Conservation (phyloP, 2,797 vertebrate species). For the Semaprochilodus insignis region DNA sequence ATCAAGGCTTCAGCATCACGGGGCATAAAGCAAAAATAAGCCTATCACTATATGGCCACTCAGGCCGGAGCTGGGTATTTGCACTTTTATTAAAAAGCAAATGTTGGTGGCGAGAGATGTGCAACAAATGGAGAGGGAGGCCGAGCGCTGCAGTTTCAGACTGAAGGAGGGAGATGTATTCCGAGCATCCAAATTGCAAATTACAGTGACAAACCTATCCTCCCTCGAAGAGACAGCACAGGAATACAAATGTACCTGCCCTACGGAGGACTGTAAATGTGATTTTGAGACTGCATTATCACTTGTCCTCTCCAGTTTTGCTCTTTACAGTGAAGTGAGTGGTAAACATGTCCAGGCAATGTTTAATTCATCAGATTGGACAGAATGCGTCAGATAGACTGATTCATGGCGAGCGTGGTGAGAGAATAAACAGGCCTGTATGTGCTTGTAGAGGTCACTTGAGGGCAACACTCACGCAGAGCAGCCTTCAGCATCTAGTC, state of each 20-base stretch:
- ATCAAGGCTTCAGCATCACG: conserved; percentile 2
- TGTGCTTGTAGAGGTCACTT: neutral
- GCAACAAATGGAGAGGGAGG: conserved; percentile 18
- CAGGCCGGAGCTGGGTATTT: conserved; percentile 19
- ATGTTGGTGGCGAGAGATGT: conserved; percentile 8
- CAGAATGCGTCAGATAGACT: neutral
- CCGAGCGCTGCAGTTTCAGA: neutral
- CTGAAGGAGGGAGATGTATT: neutral
- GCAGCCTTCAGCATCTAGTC: conserved; percentile 92
- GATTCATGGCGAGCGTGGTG: neutral
- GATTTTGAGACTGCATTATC: neutral
- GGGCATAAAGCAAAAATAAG: conserved; percentile 28
- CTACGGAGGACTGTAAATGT: neutral
- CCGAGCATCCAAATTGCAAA: conserved; percentile 10
- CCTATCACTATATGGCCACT: conserved; percentile 2
- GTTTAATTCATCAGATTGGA: conserved; percentile 4
- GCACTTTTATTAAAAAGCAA: conserved; percentile 38
- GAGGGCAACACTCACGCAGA: conserved; percentile 85
- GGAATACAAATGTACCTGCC: conserved; percentile 1
- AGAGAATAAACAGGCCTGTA: neutral
- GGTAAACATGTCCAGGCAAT: conserved; percentile 24
- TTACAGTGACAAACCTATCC: conserved; percentile 1
- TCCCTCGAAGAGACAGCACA: neutral
- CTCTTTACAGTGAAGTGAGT: neutral
- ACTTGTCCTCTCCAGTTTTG: neutral